These are phyloP conservation scores for Phrynocephalus versicolor DNA, from an alignment of 2,113 vertebrate species.

Conservation along the genomic window DNA sequence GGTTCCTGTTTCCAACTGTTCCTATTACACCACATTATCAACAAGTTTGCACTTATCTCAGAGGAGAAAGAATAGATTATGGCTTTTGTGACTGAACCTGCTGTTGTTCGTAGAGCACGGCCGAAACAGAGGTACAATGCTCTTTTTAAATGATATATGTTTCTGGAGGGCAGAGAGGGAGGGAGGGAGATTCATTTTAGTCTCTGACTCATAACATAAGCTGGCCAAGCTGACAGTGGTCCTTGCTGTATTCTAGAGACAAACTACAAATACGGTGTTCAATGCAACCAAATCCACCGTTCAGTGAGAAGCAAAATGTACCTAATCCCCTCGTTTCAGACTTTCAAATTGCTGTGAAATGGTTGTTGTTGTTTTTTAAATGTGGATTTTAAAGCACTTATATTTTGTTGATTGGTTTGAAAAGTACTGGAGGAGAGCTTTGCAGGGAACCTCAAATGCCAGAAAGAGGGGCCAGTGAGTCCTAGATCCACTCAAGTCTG, in stretches of 20 bases:
- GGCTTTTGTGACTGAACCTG: not conserved
- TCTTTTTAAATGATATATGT: conserved; percentile 10
- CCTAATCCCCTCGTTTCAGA: conserved; percentile 3
- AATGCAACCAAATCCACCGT: not conserved
- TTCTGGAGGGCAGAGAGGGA: not conserved
- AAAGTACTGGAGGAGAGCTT: too few species aligned
- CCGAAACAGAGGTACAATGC: not conserved
- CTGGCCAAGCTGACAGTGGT: not conserved
- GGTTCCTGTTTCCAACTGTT: conserved; percentile 31
- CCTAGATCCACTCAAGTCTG: too few species aligned
- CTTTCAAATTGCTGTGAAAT: not conserved
- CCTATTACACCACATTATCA: conserved; percentile 4
- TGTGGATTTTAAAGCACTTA: too few species aligned
- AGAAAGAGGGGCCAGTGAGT: too few species aligned
- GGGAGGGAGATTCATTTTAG: not conserved
- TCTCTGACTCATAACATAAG: conserved; percentile 33
- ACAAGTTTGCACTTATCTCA: conserved; percentile 32
- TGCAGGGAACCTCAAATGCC: too few species aligned
- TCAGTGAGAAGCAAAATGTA: not conserved
- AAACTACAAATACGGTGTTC: not conserved
- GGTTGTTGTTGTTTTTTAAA: not conserved
- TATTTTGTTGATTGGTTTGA: too few species aligned
- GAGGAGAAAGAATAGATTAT: not conserved
- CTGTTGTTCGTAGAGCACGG: conserved; percentile 2
- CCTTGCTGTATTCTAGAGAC: not conserved